Evolutionary conservation across 2,113 vertebrate genomes (phyloP), one percentile per base, ranked within the genome.

Genomic region (Fregata magnificens): DNA sequence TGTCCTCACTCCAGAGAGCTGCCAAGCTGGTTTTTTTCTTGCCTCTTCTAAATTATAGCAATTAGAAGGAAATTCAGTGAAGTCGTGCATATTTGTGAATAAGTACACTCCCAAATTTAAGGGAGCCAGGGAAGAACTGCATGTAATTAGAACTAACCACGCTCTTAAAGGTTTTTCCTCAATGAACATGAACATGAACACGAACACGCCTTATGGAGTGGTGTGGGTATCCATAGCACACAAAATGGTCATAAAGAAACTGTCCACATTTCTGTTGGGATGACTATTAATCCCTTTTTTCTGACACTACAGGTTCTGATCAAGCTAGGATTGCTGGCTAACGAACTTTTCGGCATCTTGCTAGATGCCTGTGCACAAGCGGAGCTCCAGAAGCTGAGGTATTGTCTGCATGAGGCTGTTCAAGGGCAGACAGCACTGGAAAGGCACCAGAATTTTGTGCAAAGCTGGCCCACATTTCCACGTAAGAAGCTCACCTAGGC

Each of bases 21-120:
- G 69, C 34, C 93, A 72, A 87, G 31, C 5, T 65, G 32, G 59
- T 31, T 55, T 66, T 65, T 66, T 53, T 14, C 81, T 63, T 72
- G 62, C 58, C 28, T 13, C 91, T 94, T 88, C 55, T 14, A 56
- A 82, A 69, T 77, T 50, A 49, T 2, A 66, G 62, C 67, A 86
- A 66, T 93, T 86, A 83, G 82, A 92, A 93, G 18, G 21, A 77
- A 77, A 84, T 62, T 84, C 72, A 84, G 12, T 92, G 50, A 95
- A 95, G 86, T 92, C 62, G 83, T 50, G 45, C 59, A 61, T 67
- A 94, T 45, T 87, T 95, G 44, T 70, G 74, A 88, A 19, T 10
- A 77, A 73, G 36, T 50, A 86, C 62, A 90, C 80, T 82, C 88
- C 80, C 88, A 95, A 58, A 86, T 69, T 88, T 72, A 92, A 95